Percentiles rank a stretch among this genome's conserved stretches.
Evolutionary conservation across 2,113 vertebrate species (phyloP).

Genomic region (Nibea coibor): DNA sequence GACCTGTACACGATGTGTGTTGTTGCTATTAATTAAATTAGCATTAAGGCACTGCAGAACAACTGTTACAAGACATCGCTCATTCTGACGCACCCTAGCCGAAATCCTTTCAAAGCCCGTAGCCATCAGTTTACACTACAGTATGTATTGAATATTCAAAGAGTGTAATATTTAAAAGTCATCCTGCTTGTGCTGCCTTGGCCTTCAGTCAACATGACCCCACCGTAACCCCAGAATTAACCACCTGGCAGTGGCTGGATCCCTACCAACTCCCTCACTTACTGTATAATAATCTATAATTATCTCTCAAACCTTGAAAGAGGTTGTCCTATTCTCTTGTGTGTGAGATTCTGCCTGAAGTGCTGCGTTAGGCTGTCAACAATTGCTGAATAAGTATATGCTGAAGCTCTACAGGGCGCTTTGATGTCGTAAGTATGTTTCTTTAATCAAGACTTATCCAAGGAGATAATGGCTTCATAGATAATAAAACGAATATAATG

Average conservation of each 20-base stretch:
- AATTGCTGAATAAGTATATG: constrained; percentile 58
- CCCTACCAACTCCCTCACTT: constrained; percentile 41
- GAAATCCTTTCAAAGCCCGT: constrained; percentile 11
- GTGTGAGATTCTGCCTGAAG: constrained; percentile 43
- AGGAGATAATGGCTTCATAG: constrained; percentile 58
- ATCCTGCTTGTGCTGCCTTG: constrained; percentile 35
- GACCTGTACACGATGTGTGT: background rate
- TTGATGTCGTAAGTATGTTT: constrained; percentile 64
- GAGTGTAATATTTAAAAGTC: constrained; percentile 58
- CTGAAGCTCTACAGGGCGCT: constrained; percentile 38
- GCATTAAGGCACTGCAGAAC: background rate
- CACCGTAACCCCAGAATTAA: constrained; percentile 43
- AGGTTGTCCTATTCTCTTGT: constrained; percentile 43
- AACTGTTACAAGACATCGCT: constrained; percentile 23
- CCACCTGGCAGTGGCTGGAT: constrained; percentile 51
- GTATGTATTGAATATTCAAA: constrained; percentile 47
- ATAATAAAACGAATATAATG: constrained; percentile 68
- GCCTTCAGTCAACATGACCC: constrained; percentile 61
- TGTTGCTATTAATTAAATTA: constrained; percentile 25
- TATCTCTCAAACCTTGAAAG: constrained; percentile 69
- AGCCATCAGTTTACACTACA: constrained; percentile 17
- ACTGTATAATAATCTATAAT: constrained; percentile 71
- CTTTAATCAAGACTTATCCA: constrained; percentile 68
- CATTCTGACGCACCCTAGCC: background rate
- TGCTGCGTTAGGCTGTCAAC: constrained; percentile 53